Evolutionary conservation across 2,113 vertebrate species (phyloP), one percentile per base, ranked within the genome.

Genomic region (Parotia lawesii): DNA sequence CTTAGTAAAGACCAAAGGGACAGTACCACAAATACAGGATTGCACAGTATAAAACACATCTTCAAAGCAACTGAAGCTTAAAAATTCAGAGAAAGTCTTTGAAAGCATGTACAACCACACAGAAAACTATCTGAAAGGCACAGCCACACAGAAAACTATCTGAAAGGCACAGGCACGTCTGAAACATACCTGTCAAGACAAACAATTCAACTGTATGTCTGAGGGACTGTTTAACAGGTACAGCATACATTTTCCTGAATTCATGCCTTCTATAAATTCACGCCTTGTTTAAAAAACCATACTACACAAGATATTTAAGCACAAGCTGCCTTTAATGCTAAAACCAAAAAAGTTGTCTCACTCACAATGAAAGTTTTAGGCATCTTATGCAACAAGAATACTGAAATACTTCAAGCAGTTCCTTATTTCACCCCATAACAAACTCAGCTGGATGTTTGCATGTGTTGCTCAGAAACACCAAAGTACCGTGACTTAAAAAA

Each of bases 1-100:
- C 15, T 75, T 10, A 78, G 29, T 25, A 42, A 69, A 51, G 16
- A 47, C 15, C 8, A 6, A 69, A 72, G 7, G 10, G 14, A 6
- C 12, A 66, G 17, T n/a, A 69, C 4, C 16, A 64, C 0, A 0
- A 86, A 73, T 12, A 12, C 8, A 57, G 17, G 9, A 51, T 22
- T 54, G 12, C 13, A n/a, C 4, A 47, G 3, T 11, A 33, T 12
- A 79, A 66, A 70, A 76, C 18, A 23, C 1, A 66, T 13, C 21
- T 83, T 73, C 42, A 76, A 70, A 88, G 35, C 8, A 48, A 35
- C 10, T 74, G 12, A 93, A 47, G 10, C 37, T 45, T 76, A 85
- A 84, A 78, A 76, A 28, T 12, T 35, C 17, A 37, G 24, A 90
- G 28, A 18, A 80, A 54, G 33, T 21, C 15, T 80, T 62, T 93